These are phyloP conservation scores for Whitmania pigra DNA, from an alignment of 1,140 invertebrate species.

Conservation along the genomic window DNA sequence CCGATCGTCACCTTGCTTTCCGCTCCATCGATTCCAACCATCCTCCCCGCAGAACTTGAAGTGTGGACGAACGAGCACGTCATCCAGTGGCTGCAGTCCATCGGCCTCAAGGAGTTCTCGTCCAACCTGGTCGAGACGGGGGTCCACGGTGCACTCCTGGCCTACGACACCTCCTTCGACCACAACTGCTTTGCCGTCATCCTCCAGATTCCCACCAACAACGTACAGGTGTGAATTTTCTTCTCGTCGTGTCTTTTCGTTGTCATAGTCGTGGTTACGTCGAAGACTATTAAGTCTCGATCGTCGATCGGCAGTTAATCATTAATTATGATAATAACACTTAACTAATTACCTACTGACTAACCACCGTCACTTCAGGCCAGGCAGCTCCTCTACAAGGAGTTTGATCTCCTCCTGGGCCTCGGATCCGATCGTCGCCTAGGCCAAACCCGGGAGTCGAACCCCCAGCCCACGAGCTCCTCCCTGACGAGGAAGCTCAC, in stretches of 20 bases:
- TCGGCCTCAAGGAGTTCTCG: constrained; percentile 92
- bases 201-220: neutral
- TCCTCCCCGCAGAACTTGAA: constrained; percentile 60
- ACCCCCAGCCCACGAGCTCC: constrained; percentile 2
- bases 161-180: constrained; percentile 91
- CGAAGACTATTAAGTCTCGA: no score
- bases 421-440: neutral
- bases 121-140: constrained; percentile 89
- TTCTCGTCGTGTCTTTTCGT: no score
- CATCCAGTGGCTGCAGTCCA: constrained; percentile 81
- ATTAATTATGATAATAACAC: no score
- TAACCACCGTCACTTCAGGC: neutral
- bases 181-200: constrained; percentile 11
- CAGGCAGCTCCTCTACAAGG: neutral
- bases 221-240: neutral
- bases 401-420: neutral
- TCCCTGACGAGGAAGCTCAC: neutral
- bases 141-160: constrained; percentile 89
- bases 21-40: neutral
- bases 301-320: no score
- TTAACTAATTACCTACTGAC: no score
- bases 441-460: neutral
- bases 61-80: constrained; percentile 98
- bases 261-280: no score
- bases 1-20: no score